These are phyloP conservation scores for Samia ricini DNA, from an alignment of 1,140 invertebrate species.

Conservation along the genomic window DNA sequence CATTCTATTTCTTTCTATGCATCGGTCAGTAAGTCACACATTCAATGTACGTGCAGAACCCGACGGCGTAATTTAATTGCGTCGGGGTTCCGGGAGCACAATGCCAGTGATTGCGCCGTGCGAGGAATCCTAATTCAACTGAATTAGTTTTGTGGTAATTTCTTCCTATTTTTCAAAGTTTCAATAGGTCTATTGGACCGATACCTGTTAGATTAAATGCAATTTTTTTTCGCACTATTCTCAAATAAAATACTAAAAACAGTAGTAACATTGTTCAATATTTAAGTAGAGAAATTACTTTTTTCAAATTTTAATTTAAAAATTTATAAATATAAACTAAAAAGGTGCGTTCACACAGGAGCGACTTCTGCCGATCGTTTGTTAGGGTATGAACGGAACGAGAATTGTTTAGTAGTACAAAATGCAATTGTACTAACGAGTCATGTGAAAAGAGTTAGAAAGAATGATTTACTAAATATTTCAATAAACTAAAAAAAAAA, in stretches of 20 bases:
- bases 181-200: no score
- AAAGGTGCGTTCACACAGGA: slow-evolving; percentile 12
- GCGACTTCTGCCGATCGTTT: neutral
- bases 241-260: no score
- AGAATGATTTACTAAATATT: no score
- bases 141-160: slow-evolving; percentile 2
- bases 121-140: slow-evolving; percentile 5
- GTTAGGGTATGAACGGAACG: slow-evolving; percentile 9
- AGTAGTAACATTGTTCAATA: no score
- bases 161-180: neutral
- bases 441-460: no score
- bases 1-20: neutral
- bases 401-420: neutral
- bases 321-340: neutral
- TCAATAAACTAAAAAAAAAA: no score
- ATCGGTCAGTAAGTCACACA: slow-evolving; percentile 22
- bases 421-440: no score
- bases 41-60: slow-evolving; percentile 30
- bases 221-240: no score
- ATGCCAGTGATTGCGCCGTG: slow-evolving; percentile 48
- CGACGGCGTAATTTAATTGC: slow-evolving; percentile 43
- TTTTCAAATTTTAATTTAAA: no score
- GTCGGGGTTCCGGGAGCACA: slow-evolving; percentile 29
- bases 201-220: no score
- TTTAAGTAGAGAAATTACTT: no score